phyloP scores from a whole-genome alignment of 30 jellyfish, hydroid and myxozoan species.

The Catostylus mosaicus region DNA sequence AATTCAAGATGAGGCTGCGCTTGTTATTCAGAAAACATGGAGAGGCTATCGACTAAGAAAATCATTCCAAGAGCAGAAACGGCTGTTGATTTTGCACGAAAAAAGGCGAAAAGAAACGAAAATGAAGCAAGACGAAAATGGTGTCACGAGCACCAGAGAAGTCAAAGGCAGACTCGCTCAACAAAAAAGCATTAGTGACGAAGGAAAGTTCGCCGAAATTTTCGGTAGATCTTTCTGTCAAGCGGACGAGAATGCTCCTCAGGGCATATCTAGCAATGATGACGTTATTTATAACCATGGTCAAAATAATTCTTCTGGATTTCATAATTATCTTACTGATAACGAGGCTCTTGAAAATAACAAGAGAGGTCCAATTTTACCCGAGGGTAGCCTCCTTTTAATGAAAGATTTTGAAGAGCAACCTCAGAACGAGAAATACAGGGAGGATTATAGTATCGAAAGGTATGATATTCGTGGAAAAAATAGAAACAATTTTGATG shows the following conservation, averaged over 20 bases:
- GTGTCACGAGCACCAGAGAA: not conserved
- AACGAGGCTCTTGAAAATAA: not conserved
- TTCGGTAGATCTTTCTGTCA: constrained; percentile 10
- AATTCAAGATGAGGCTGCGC: constrained; percentile 92
- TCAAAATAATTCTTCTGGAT: not conserved
- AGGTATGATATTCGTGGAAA: not conserved
- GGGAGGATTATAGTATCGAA: not conserved
- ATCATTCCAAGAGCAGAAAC: constrained; percentile 43
- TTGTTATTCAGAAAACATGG: constrained; percentile 87
- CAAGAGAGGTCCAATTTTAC: not conserved
- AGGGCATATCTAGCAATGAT: not conserved
- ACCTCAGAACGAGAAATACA: not conserved
- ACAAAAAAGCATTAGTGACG: not conserved
- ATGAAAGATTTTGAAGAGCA: not conserved
- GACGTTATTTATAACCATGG: not conserved
- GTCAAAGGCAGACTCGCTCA: not conserved
- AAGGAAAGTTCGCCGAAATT: constrained; percentile 11
- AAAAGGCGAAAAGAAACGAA: constrained; percentile 36
- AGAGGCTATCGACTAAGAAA: constrained; percentile 78
- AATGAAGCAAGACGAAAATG: constrained; percentile 3
- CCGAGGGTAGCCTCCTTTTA: not conserved
- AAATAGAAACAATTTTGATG: not conserved
- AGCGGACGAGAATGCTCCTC: not conserved
- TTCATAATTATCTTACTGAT: not conserved
- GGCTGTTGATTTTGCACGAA: constrained; percentile 54